Conservation (phyloP, 2,888 invertebrate genomes). For the Xylota segnis region DNA sequence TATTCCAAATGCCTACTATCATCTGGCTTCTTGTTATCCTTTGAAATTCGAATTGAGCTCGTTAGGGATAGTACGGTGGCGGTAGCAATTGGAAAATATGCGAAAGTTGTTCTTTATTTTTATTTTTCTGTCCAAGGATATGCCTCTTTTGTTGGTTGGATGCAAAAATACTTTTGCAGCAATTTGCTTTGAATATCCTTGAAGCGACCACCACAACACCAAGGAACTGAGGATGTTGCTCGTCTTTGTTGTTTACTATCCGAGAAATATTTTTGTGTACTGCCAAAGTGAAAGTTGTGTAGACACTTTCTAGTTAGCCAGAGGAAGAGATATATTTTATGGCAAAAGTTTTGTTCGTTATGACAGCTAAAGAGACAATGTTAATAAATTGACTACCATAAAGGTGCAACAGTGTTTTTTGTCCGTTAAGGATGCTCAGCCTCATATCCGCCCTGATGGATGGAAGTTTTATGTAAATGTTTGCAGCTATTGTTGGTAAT, state of each 20-base stretch:
- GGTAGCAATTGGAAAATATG: constrained; percentile 50
- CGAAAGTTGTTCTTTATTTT: constrained; percentile 35
- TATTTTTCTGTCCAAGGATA: constrained; percentile 30
- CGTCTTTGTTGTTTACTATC: constrained; percentile 47
- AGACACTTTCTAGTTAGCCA: not conserved
- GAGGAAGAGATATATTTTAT: constrained; percentile 8
- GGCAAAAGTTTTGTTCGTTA: constrained; percentile 37
- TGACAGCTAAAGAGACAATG: not conserved
- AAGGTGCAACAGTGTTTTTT: constrained; percentile 42
- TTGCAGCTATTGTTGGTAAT: not conserved
- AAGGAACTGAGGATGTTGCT: constrained; percentile 16
- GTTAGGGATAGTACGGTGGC: constrained; percentile 28
- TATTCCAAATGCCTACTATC: constrained; percentile 64
- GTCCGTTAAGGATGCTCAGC: not conserved
- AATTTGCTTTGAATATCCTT: constrained; percentile 42
- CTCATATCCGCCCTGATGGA: not conserved
- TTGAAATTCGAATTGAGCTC: constrained; percentile 36
- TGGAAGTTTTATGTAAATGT: not conserved
- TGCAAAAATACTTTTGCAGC: constrained; percentile 64
- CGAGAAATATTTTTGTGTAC: constrained; percentile 29
- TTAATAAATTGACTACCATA: constrained; percentile 33
- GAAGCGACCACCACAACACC: not conserved
- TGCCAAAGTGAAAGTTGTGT: constrained; percentile 30
- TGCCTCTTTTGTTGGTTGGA: constrained; percentile 26
- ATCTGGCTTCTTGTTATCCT: constrained; percentile 43